Conservation (phyloP, 2,888 invertebrate genomes). For the Stenchaetothrips biformis region DNA sequence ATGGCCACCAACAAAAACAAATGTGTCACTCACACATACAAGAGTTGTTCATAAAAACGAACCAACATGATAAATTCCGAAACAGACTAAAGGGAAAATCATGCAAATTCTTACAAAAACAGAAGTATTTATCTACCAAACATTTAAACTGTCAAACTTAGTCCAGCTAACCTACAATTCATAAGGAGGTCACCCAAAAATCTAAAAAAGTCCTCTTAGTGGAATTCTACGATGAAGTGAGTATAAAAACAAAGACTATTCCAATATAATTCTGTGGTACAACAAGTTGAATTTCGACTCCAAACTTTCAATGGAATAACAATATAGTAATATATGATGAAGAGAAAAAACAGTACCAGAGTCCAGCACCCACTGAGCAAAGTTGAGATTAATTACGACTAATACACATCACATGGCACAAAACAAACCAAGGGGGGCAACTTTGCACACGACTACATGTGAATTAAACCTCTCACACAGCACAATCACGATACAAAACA, state of each 20-base stretch:
- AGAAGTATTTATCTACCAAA: neutral
- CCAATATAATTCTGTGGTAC: too few species aligned
- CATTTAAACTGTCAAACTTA: neutral
- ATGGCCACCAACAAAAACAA: neutral
- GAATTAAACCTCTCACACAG: neutral
- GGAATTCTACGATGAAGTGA: too few species aligned
- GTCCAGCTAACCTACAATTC: neutral
- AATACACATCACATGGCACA: neutral
- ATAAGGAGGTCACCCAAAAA: neutral
- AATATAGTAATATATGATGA: too few species aligned
- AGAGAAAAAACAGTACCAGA: neutral
- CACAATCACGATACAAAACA: neutral
- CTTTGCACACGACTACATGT: neutral
- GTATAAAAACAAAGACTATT: too few species aligned
- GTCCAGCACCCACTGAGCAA: neutral
- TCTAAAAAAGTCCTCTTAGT: too few species aligned
- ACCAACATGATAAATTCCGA: neutral
- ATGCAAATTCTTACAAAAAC: neutral
- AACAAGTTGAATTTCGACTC: too few species aligned
- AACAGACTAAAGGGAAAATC: neutral
- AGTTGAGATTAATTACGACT: neutral
- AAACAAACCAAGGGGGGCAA: neutral
- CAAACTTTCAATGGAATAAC: too few species aligned
- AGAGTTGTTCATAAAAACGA: neutral
- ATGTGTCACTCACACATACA: neutral